phyloP scores from a whole-genome alignment of 1,140 invertebrate species.

The Caenorhabditis latens region DNA sequence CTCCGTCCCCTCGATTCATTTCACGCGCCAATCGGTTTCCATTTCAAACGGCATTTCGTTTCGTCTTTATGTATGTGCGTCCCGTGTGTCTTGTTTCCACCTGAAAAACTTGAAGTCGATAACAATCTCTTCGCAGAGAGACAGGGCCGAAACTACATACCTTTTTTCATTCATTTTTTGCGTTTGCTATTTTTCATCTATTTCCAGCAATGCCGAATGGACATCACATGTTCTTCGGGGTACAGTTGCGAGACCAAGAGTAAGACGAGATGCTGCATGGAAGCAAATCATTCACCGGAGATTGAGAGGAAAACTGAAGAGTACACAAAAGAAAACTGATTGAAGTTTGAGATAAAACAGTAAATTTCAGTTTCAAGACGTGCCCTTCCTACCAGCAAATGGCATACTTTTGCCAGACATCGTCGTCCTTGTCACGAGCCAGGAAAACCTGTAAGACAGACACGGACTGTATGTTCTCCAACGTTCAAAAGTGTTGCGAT shows the following conservation, averaged over 20 bases:
- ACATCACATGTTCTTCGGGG: slow-evolving; percentile 45
- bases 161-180: background rate
- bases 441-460: slow-evolving; percentile 22
- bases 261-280: slow-evolving; percentile 42
- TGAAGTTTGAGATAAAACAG: too few relatives aligned
- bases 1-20: background rate
- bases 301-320: slow-evolving; percentile 37
- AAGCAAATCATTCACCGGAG: slow-evolving; percentile 29
- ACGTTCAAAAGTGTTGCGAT: slow-evolving; percentile 46
- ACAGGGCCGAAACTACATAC: slow-evolving; percentile 37
- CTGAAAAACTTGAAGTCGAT: slow-evolving; percentile 51
- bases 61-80: too few relatives aligned
- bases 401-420: slow-evolving; percentile 28
- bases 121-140: slow-evolving; percentile 18
- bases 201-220: slow-evolving; percentile 51
- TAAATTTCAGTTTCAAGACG: slow-evolving; percentile 23
- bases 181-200: too few relatives aligned
- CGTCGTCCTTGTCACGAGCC: background rate
- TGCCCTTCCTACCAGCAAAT: slow-evolving; percentile 22
- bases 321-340: slow-evolving; percentile 22
- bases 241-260: slow-evolving; percentile 33
- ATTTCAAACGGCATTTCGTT: slow-evolving; percentile 26
- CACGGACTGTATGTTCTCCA: slow-evolving; percentile 15
- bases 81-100: slow-evolving; percentile 26
- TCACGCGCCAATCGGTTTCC: slow-evolving; percentile 36